Evolutionary conservation across 2,888 invertebrate species (phyloP).

Genomic region (Rutpela maculata): DNA sequence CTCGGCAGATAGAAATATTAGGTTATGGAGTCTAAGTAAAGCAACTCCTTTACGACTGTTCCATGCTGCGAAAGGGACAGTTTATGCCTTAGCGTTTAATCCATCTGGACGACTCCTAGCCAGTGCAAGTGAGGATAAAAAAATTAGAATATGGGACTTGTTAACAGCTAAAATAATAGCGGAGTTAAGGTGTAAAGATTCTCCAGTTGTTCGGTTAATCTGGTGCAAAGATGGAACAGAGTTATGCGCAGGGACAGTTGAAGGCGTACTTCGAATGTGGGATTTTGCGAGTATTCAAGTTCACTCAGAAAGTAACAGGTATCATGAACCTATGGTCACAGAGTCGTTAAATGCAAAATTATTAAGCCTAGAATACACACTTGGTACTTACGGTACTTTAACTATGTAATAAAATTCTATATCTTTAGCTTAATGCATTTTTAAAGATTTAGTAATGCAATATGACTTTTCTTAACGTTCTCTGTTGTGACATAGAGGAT

Average conservation of each 20-base stretch:
- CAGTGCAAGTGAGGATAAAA: conserved; percentile 87
- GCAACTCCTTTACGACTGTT: conserved; percentile 89
- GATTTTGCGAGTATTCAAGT: conserved; percentile 69
- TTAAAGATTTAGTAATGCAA: background rate
- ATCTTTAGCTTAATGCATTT: background rate
- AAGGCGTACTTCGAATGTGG: conserved; percentile 82
- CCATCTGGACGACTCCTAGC: conserved; percentile 90
- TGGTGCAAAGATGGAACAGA: conserved; percentile 79
- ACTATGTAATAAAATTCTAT: conserved; percentile 40
- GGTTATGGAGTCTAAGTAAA: conserved; percentile 91
- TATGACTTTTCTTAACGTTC: background rate
- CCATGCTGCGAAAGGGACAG: conserved; percentile 84
- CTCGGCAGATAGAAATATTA: conserved; percentile 91
- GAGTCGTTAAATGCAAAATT: conserved; percentile 60
- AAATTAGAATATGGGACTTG: conserved; percentile 85
- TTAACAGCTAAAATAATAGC: conserved; percentile 79
- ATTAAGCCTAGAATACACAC: conserved; percentile 63
- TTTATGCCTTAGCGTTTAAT: conserved; percentile 88
- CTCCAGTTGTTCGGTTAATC: conserved; percentile 78
- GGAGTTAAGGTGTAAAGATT: conserved; percentile 81
- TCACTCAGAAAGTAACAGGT: conserved; percentile 49
- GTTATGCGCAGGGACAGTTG: conserved; percentile 82
- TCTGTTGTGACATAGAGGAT: background rate
- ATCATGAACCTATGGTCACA: conserved; percentile 56
- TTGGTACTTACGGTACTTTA: conserved; percentile 64